Base-by-base conservation (phyloP, 2,888 invertebrate species). In the Aromia moschata region DNA sequence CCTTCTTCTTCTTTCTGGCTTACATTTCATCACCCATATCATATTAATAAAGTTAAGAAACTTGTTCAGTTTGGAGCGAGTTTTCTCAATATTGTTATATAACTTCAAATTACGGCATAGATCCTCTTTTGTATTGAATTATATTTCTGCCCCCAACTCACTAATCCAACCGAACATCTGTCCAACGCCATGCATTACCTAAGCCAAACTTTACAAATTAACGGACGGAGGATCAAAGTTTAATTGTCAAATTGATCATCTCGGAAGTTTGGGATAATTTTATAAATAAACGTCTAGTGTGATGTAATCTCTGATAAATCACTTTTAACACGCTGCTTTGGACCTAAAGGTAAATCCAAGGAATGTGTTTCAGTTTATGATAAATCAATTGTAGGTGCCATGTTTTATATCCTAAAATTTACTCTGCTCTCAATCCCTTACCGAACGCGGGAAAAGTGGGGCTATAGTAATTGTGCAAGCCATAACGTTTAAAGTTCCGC, bases 1-100 rank as follows among this genome's bases (percentile, higher is more conserved):
- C 15, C 47, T 38, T 38, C 38, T 38, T 49, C 49, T 38, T 49
- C 25, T 38, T 38, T 49, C 25, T 37, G 56, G 47, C 62, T 60
- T 61, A 58, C 36, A 55, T 65, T 67, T 61, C 67, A 57, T 52
- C 56, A 46, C 60, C 58, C 58, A 58, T 62, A 67, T 68, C 64
- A 62, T 64, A 68, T 69, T 69, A 68, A 65, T 69, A 67, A 66
- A 69, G 68, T 69, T 69, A 57, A 63, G 64, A 44, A 66, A 69
- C 58, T 69, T 69, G 69, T 65, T 56, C 65, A 68, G 64, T 69
- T 64, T 62, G 47, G 59, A 54, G 56, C 51, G 53, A 62, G 60
- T 52, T 57, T 62, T 60, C 62, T 59, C 62, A 62, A 58, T 67
- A 67, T 64, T 67, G 67, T 67, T 63, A 63, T 59, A 49, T 60